Evolutionary conservation across 2,797 vertebrate genomes (phyloP), one percentile per base, ranked within the genome.

Genomic region (Dryobates pubescens): DNA sequence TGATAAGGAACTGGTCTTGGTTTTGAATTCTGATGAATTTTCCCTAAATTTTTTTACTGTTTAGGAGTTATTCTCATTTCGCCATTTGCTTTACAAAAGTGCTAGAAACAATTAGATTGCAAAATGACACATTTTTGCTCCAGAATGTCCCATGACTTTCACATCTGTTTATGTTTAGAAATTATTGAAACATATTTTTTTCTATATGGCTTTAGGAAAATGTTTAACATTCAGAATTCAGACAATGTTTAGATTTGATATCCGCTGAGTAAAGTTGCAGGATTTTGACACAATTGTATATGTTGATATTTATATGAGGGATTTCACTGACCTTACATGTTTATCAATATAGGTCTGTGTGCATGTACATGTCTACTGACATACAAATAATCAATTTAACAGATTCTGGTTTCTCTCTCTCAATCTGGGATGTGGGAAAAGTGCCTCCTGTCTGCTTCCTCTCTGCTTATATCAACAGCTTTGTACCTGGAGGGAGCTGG

Each of bases 21-120:
- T 90, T 95, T 93, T 95, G 27, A 95, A 93, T 41, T 74, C 19
- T 65, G 30, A 32, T 4, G 4, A 32, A 82, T 87, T 74, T 73
- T 94, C 71, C 24, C 62, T 59, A 86, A 88, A 32, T 95, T 93
- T 90, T 74, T 45, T 77, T 82, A 65, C 82, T 77, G 58, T 81
- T 80, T 87, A 71, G 22, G 84, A 86, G 51, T 89, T 89, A 68
- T 26, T 77, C 54, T 64, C 9, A 7, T 51, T 93, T 89, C 23
- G 51, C 7, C 77, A 17, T 68, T 93, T 91, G 49, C 82, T 94
- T 93, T 90, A 23, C 16, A 56, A 65, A 93, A 85, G 43, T 30
- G 29, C 45, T 85, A 59, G 74, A 89, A 92, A 94, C 38, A 94
- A 79, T 86, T 93, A 87, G 72, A 85, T 80, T 84, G 87, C 69